These are phyloP conservation scores for Hoplias malabaricus DNA, from an alignment of 2,113 vertebrate species.

Conservation along the genomic window DNA sequence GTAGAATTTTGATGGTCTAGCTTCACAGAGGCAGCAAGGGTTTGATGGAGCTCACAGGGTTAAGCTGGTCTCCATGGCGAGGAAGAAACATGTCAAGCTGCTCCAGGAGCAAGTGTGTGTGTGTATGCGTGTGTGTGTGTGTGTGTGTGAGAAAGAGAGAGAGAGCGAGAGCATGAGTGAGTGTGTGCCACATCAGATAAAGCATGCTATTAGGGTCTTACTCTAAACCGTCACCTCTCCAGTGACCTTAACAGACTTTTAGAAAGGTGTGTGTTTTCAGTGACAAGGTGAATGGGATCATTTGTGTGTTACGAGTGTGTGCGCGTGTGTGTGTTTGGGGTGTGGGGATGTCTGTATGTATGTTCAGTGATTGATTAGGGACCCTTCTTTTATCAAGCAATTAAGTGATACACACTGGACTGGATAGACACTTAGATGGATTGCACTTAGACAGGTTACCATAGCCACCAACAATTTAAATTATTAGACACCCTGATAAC, in stretches of 20 bases:
- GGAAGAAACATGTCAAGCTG: slow-evolving; percentile 11
- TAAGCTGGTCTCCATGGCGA: slow-evolving; percentile 39
- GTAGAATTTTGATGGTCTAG: neutral
- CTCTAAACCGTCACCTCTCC: slow-evolving; percentile 66
- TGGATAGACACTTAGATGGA: no score
- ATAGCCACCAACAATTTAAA: neutral
- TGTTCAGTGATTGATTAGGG: no score
- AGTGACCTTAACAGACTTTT: slow-evolving; percentile 62
- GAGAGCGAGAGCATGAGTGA: no score
- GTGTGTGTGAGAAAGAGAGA: no score
- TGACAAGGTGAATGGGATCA: neutral
- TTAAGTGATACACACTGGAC: neutral
- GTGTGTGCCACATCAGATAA: slow-evolving; percentile 62
- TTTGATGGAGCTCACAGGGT: neutral
- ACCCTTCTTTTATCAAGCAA: no score
- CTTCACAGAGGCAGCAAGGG: neutral
- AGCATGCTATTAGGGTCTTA: slow-evolving; percentile 69
- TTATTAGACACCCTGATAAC: neutral
- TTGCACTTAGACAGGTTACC: neutral
- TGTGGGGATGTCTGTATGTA: no score
- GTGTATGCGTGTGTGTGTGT: no score
- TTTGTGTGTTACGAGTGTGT: no score
- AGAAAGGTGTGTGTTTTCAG: neutral
- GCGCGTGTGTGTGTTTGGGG: no score
- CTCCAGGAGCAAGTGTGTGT: neutral